phyloP scores from a whole-genome alignment of 2,888 invertebrate species.

The Patella pellucida region DNA sequence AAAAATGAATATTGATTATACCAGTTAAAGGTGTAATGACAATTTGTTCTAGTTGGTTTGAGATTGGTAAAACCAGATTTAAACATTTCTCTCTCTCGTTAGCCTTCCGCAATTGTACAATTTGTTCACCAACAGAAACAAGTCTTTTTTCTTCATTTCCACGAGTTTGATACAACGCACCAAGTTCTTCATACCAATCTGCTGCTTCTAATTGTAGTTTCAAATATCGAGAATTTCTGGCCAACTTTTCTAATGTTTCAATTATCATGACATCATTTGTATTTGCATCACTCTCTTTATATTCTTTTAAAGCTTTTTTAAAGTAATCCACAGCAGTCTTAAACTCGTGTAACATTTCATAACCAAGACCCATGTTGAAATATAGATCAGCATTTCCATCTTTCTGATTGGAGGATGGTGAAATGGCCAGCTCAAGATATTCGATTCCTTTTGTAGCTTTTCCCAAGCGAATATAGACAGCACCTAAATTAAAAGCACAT shows the following conservation, averaged over 20 bases:
- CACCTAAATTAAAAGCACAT: conserved; percentile 66
- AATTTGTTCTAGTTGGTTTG: not conserved
- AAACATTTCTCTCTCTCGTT: not conserved
- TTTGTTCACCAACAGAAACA: not conserved
- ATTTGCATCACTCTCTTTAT: conserved; percentile 36
- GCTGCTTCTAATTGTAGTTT: not conserved
- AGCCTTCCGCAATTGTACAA: not conserved
- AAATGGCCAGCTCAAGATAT: conserved; percentile 49
- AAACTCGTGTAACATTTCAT: conserved; percentile 45
- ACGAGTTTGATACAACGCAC: not conserved
- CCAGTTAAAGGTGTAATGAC: conserved; percentile 1
- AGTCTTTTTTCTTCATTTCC: conserved; percentile 13
- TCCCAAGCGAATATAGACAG: conserved; percentile 51
- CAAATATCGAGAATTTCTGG: not conserved
- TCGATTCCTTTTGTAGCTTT: conserved; percentile 49
- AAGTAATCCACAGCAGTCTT: conserved; percentile 49
- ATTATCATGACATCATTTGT: conserved; percentile 1
- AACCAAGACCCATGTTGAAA: conserved; percentile 62
- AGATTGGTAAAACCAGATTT: not conserved
- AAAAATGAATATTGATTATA: not conserved
- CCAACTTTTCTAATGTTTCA: conserved; percentile 13
- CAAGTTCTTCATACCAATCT: not conserved
- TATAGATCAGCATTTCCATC: conserved; percentile 59
- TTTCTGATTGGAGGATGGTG: conserved; percentile 44
- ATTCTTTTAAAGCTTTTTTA: conserved; percentile 52